Conservation (phyloP, 1,140 invertebrate species). For the Drosophila aff. region DNA sequence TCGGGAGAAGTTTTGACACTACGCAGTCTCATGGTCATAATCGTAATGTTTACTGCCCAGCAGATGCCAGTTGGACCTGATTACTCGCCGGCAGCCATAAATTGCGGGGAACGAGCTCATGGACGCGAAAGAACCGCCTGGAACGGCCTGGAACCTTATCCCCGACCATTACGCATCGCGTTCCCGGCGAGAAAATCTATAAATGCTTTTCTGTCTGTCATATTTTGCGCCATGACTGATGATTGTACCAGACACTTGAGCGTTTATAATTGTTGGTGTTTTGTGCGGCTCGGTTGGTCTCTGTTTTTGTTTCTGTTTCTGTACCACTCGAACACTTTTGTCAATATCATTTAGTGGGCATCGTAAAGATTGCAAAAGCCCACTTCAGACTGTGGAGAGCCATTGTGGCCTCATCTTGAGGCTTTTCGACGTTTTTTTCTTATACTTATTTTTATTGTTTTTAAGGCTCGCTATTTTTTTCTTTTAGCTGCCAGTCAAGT, state of each 20-base stretch:
- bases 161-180: slow-evolving; percentile 52
- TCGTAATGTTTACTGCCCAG: slow-evolving; percentile 60
- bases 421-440: slow-evolving; percentile 31
- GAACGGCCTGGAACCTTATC: slow-evolving; percentile 4
- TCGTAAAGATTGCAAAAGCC: slow-evolving; percentile 81
- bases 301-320: slow-evolving; percentile 27
- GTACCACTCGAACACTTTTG: slow-evolving; percentile 75
- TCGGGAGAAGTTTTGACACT: slow-evolving; percentile 50
- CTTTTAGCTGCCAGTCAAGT: slow-evolving; percentile 46
- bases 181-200: slow-evolving; percentile 36
- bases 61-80: slow-evolving; percentile 49
- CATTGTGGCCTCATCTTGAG: slow-evolving; percentile 60
- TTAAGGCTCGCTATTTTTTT: slow-evolving; percentile 31
- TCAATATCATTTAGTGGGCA: slow-evolving; percentile 83
- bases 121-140: slow-evolving; percentile 1
- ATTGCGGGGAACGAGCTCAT: slow-evolving; percentile 16
- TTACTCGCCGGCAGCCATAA: slow-evolving; percentile 50
- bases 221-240: slow-evolving; percentile 70
- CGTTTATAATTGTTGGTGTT: slow-evolving; percentile 64
- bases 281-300: slow-evolving; percentile 4
- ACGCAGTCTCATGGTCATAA: slow-evolving; percentile 54
- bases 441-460: slow-evolving; percentile 21
- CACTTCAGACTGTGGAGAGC: slow-evolving; percentile 76
- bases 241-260: slow-evolving; percentile 77
- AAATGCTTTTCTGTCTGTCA: slow-evolving; percentile 51